Evolutionary conservation across 2,797 vertebrate species (phyloP).

Genomic region (Poecilia velifera): DNA sequence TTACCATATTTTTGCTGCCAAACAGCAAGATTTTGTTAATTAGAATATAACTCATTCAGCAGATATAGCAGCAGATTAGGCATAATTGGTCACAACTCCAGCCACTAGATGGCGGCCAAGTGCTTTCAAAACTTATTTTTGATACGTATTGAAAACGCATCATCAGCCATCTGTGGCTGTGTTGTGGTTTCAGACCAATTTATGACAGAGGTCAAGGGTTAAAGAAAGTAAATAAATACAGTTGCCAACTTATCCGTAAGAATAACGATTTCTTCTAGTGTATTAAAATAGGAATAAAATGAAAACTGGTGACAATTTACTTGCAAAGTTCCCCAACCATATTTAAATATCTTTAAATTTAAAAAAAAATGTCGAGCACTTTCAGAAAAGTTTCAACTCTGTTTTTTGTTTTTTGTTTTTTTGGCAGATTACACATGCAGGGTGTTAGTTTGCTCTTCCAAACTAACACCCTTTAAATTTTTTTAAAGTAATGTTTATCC

Average conservation of each 20-base stretch:
- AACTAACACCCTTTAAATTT: neutral
- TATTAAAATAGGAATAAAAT: neutral
- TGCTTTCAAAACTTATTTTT: neutral
- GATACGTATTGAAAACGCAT: neutral
- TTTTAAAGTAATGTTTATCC: neutral
- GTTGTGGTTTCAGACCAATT: neutral
- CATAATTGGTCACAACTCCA: neutral
- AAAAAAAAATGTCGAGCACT: neutral
- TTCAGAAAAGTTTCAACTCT: neutral
- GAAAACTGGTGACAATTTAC: neutral
- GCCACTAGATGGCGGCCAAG: neutral
- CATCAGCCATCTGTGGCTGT: neutral
- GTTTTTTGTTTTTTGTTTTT: neutral
- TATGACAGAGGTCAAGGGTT: neutral
- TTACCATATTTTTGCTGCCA: neutral
- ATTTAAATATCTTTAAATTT: neutral
- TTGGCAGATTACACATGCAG: neutral
- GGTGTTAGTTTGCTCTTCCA: neutral
- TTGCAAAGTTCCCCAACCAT: neutral
- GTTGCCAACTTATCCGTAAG: neutral
- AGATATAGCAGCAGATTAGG: neutral
- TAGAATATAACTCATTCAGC: neutral
- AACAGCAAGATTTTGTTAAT: neutral
- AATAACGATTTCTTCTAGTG: neutral
- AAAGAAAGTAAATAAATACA: neutral